Conservation (phyloP, 2,113 vertebrate species). For the Baryphthengus martii region DNA sequence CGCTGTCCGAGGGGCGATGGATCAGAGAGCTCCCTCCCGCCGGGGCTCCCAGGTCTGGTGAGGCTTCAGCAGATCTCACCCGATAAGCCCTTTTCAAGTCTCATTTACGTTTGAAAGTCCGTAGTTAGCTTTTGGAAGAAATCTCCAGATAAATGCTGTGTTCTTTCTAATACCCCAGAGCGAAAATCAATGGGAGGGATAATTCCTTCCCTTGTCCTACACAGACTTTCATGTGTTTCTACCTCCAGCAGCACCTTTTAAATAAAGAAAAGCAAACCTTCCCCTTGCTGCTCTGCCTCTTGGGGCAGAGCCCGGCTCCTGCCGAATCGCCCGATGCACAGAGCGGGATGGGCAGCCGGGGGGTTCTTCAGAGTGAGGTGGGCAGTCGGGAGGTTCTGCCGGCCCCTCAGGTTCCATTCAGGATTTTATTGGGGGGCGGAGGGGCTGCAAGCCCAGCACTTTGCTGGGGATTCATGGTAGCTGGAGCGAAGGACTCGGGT, state of each 20-base stretch:
- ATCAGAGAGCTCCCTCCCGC: constrained; percentile 5
- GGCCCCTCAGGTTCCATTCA: background rate
- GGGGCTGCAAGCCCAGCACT: fast-evolving
- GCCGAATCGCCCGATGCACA: fast-evolving
- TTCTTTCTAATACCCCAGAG: constrained; percentile 95
- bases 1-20: background rate
- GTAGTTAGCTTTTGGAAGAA: constrained; percentile 83
- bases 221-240: constrained; percentile 64
- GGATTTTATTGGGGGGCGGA: background rate
- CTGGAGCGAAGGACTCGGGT: background rate
- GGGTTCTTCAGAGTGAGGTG: fast-evolving
- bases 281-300: background rate
- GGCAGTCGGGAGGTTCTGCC: fast-evolving
- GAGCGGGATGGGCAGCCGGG: fast-evolving
- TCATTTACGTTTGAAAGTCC: constrained; percentile 91
- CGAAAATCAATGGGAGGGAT: constrained; percentile 96
- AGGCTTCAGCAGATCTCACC: constrained; percentile 56
- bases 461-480: background rate
- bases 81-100: constrained; percentile 83
- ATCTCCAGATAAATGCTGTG: constrained; percentile 90
- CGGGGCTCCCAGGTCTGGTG: background rate
- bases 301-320: background rate
- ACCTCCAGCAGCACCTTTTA: constrained; percentile 51
- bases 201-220: constrained; percentile 86
- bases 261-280: constrained; percentile 18